These are phyloP conservation scores for Trypoxylus dichotomus DNA, from an alignment of 1,140 invertebrate species.

Conservation along the genomic window DNA sequence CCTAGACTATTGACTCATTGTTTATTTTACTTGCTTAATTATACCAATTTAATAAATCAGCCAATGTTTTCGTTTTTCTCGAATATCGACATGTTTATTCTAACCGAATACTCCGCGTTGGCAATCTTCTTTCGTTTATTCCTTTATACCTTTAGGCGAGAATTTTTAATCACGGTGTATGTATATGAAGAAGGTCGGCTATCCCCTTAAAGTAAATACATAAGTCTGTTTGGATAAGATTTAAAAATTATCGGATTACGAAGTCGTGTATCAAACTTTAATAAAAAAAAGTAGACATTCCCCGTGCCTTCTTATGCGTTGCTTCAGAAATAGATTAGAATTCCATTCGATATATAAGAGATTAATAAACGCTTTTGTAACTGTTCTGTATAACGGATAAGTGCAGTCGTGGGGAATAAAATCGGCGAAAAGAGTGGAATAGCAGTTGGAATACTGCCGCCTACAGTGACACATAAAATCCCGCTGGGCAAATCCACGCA, in stretches of 20 bases:
- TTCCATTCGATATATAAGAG: not conserved
- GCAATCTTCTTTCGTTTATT: not conserved
- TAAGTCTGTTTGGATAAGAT: slow-evolving; percentile 37
- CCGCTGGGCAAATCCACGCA: slow-evolving; percentile 28
- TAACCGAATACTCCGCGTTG: not conserved
- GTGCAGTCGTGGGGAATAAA: not conserved
- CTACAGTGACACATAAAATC: slow-evolving; percentile 12
- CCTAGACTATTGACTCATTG: not conserved
- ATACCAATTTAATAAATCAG: not conserved
- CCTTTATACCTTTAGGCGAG: slow-evolving; percentile 28
- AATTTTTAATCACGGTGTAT: slow-evolving; percentile 37
- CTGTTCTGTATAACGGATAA: not conserved
- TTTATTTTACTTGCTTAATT: too few relatives aligned
- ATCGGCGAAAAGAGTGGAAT: slow-evolving; percentile 5
- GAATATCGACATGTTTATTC: too few relatives aligned
- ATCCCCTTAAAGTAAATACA: slow-evolving; percentile 35
- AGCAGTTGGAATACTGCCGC: slow-evolving; percentile 8
- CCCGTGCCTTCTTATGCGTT: not conserved
- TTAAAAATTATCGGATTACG: slow-evolving; percentile 33
- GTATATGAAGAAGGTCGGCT: not conserved
- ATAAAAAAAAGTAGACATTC: not conserved
- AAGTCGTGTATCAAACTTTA: not conserved
- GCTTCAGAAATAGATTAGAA: too few relatives aligned
- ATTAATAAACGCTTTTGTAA: not conserved
- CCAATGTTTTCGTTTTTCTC: too few relatives aligned